Base-by-base conservation (phyloP, 2,888 invertebrate species). In the Patella ulyssiponensis region DNA sequence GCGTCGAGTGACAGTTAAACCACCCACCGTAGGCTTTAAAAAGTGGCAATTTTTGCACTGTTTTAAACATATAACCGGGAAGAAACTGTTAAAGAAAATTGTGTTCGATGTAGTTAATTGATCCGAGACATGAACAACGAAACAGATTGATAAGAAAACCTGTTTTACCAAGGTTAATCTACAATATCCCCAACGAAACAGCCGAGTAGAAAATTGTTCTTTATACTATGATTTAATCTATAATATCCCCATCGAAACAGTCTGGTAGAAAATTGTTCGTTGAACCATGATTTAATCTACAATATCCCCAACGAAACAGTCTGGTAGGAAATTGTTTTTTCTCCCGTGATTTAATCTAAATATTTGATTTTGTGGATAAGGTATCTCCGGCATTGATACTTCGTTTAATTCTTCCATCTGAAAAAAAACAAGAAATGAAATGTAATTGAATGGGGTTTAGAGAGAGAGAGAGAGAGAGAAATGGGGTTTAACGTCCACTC, bases 381-480 rank as follows among this genome's bases (percentile, higher is more conserved):
- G 83, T 9, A 79, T 54, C 14, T 82, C 81, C 51, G 84, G 81
- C 20, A 77, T 76, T 0, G 86, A 86, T 0, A 80, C 81, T 7
- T 79, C 81, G 73, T 87, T 84, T 17, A 89, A 82, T 53, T 79
- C 69, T 7, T 79, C 58, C 88, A 88, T 89, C 88, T 88, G 74
- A 23, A 78, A 54, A n/a, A 33, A 27, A 27, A 27, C 27, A 27
- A 27, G 27, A 27, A 3, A 27, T 27, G 27, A 2, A 27, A 27
- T 27, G 27, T 27, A 2, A 27, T 27, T 27, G 27, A 27, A 27
- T 27, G 27, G 27, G 27, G 27, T 27, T 27, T 27, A 27, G n/a
- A n/a, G n/a, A n/a, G n/a, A n/a, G n/a, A n/a, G n/a, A n/a, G n/a
- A n/a, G n/a, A n/a, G n/a, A n/a, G n/a, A n/a, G n/a, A n/a, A n/a